Conservation (phyloP, 2,113 vertebrate species). For the Xenopus borealis region DNA sequence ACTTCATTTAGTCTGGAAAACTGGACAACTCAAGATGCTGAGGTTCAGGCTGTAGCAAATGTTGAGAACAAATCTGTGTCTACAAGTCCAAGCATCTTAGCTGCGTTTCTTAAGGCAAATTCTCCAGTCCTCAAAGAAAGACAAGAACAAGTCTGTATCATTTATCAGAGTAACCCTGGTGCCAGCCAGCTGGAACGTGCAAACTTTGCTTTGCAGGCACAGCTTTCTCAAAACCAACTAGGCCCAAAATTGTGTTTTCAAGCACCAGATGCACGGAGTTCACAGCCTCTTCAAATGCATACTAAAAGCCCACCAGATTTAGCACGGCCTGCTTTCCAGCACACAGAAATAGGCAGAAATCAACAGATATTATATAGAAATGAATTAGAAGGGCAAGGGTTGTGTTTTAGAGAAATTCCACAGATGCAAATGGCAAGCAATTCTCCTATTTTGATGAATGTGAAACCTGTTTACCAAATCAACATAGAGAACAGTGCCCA, state of each 20-base stretch:
- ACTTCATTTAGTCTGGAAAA: conserved; percentile 61
- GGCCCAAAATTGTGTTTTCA: conserved; percentile 47
- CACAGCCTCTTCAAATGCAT: conserved; percentile 12
- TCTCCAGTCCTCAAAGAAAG: conserved; percentile 56
- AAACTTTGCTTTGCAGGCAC: conserved; percentile 9
- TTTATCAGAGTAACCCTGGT: conserved; percentile 55
- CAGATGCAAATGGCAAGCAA: not conserved
- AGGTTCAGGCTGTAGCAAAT: conserved; percentile 83
- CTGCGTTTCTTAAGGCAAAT: conserved; percentile 57
- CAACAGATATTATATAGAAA: conserved; percentile 25
- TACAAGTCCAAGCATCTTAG: conserved; percentile 87
- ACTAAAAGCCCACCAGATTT: conserved; percentile 24
- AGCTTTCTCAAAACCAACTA: not conserved
- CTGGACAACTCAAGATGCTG: conserved; percentile 71
- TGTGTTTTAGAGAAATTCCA: not conserved
- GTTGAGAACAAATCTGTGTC: conserved; percentile 77
- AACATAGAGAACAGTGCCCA: conserved; percentile 54
- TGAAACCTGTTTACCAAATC: conserved; percentile 66
- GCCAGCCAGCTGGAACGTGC: conserved; percentile 45
- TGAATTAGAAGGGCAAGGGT: conserved; percentile 11
- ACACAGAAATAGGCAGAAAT: conserved; percentile 5
- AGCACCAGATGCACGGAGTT: conserved; percentile 50
- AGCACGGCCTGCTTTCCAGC: conserved; percentile 4
- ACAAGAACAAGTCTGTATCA: conserved; percentile 66
- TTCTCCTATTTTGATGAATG: conserved; percentile 45